A percentile compares a stretch with the other conserved stretches of the same genome.
Conservation (phyloP, 2,113 vertebrate species). For the Bolborhynchus lineola region DNA sequence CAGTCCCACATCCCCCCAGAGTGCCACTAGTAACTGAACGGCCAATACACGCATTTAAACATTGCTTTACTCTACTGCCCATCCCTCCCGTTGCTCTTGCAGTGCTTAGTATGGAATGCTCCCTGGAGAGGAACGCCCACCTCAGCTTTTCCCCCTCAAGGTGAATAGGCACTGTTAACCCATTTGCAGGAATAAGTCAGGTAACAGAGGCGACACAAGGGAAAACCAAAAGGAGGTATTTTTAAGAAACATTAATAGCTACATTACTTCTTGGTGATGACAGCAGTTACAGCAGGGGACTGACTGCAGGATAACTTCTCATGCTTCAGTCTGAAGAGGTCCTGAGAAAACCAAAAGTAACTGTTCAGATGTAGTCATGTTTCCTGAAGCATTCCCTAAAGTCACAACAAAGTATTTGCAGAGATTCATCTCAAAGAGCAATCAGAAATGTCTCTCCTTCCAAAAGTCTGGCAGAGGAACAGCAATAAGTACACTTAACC, state of each 20-base stretch:
- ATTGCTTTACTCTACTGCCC: rapidly evolving
- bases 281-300: slow-evolving; percentile 77
- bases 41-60: not conserved
- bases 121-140: not conserved
- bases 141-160: not conserved
- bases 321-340: slow-evolving; percentile 81
- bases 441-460: not conserved
- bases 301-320: slow-evolving; percentile 70
- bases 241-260: not conserved
- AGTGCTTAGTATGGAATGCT: not conserved
- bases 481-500: not conserved
- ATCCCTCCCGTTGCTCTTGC: not conserved
- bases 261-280: slow-evolving; percentile 88
- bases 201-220: not conserved
- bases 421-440: not conserved
- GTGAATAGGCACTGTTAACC: too few relatives aligned
- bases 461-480: not conserved
- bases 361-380: not conserved
- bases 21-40: not conserved
- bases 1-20: not conserved
- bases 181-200: not conserved
- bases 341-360: slow-evolving; percentile 72
- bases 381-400: not conserved
- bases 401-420: not conserved
- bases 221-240: not conserved